Conservation (phyloP, 2,888 invertebrate species). For the Brenthis daphne region DNA sequence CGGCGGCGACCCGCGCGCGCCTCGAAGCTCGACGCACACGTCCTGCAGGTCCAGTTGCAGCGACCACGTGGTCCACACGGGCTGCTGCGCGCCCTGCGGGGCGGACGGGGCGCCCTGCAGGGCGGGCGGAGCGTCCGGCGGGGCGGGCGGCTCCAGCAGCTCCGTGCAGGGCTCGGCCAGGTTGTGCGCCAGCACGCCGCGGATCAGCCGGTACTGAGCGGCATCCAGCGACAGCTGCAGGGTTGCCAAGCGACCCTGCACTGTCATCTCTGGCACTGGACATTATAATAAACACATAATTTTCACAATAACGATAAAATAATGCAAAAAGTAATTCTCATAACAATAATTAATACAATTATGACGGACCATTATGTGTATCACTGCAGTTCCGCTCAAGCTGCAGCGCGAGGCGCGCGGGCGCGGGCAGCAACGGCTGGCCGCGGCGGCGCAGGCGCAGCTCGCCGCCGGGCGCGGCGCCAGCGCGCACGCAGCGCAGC, state of each 20-base stretch:
- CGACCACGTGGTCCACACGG: slow-evolving; percentile 88
- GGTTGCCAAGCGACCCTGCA: slow-evolving; percentile 92
- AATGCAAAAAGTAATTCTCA: neutral
- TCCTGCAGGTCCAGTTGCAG: slow-evolving; percentile 92
- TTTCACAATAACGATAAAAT: neutral
- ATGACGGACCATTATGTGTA: slow-evolving; percentile 69
- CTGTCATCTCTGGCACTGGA: slow-evolving; percentile 90
- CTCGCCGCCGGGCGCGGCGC: slow-evolving; percentile 71
- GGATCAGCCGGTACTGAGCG: slow-evolving; percentile 92
- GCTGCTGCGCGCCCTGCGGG: neutral
- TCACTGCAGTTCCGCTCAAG: slow-evolving; percentile 91
- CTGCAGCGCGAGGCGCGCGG: slow-evolving; percentile 89
- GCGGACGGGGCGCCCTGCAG: slow-evolving; percentile 33
- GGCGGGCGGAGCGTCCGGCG: slow-evolving; percentile 27
- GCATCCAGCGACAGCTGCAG: slow-evolving; percentile 91
- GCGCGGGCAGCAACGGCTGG: slow-evolving; percentile 89
- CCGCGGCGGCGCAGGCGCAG: slow-evolving; percentile 74
- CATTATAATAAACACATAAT: neutral
- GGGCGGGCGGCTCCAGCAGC: slow-evolving; percentile 47
- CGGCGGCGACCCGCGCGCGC: slow-evolving; percentile 79
- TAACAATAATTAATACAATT: neutral
- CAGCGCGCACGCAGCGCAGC: slow-evolving; percentile 84
- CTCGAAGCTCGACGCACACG: slow-evolving; percentile 89
- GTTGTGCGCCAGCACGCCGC: slow-evolving; percentile 94
- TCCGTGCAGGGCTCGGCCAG: slow-evolving; percentile 88